Conservation (phyloP, 2,888 invertebrate genomes). For the Cactoblastis cactorum region DNA sequence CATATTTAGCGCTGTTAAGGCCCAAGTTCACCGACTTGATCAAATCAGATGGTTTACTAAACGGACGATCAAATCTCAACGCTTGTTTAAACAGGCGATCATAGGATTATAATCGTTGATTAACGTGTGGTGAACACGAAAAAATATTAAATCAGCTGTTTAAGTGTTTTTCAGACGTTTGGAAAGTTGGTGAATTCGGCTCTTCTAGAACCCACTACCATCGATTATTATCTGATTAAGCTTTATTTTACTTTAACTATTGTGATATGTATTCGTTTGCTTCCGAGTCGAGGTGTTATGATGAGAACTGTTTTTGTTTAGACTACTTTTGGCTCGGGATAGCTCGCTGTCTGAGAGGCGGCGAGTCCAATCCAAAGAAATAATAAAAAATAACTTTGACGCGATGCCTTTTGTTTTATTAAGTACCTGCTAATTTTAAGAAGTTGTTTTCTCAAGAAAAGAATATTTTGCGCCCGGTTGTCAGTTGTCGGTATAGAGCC, state of each 20-base stretch:
- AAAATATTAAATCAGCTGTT: too few relatives aligned
- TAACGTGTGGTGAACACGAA: too few relatives aligned
- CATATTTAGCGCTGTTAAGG: background rate
- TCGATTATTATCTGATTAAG: constrained; percentile 1
- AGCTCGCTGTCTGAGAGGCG: constrained; percentile 1
- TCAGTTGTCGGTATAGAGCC: too few relatives aligned
- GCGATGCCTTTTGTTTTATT: constrained; percentile 28
- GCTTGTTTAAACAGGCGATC: too few relatives aligned
- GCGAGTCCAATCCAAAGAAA: constrained; percentile 57
- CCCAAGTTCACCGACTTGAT: too few relatives aligned
- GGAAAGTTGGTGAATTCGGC: too few relatives aligned
- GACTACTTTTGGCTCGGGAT: constrained; percentile 12
- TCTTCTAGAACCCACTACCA: background rate
- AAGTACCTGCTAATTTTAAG: background rate
- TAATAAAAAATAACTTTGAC: constrained; percentile 49
- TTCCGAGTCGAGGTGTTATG: constrained; percentile 2
- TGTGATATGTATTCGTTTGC: constrained; percentile 15
- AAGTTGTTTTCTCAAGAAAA: too few relatives aligned
- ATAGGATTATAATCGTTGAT: too few relatives aligned
- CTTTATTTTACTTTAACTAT: constrained; percentile 14
- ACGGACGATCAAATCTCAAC: too few relatives aligned
- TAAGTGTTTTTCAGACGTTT: too few relatives aligned
- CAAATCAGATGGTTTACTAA: too few relatives aligned
- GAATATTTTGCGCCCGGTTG: too few relatives aligned
- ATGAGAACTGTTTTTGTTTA: constrained; percentile 5